These are phyloP conservation scores for Chrysoperla carnea DNA, from an alignment of 1,140 invertebrate genomes.

Conservation along the genomic window DNA sequence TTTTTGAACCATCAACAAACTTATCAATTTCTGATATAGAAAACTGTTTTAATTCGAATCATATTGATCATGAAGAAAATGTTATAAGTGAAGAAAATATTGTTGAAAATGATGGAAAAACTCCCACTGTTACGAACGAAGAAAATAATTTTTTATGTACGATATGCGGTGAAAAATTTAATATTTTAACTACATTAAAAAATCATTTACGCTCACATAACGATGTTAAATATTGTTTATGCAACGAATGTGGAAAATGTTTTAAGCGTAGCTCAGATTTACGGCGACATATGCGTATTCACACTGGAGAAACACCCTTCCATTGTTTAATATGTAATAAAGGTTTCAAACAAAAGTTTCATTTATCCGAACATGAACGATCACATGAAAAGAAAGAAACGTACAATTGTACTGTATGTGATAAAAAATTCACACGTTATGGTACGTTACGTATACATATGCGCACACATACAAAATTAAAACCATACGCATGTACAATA, in stretches of 20 bases:
- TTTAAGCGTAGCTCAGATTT: constrained; percentile 6
- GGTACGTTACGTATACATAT: constrained; percentile 16
- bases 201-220: no score
- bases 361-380: constrained; percentile 22
- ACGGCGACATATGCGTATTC: constrained; percentile 3
- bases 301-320: constrained; percentile 8
- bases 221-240: no score
- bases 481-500: constrained; percentile 35
- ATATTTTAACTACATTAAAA: no score
- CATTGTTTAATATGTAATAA: constrained; percentile 6
- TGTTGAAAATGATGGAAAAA: no score
- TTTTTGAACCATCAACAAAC: no score
- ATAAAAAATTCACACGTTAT: constrained; percentile 19
- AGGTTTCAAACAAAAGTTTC: constrained; percentile 4
- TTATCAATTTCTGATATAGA: no score
- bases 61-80: no score
- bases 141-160: no score
- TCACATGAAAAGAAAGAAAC: constrained; percentile 26
- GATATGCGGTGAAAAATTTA: no score
- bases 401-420: constrained; percentile 44
- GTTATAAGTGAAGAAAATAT: no score
- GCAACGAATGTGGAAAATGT: not conserved
- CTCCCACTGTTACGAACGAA: no score
- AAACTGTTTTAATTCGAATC: no score
- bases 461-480: constrained; percentile 33